These are phyloP conservation scores for Quadriops clusia DNA, from an alignment of 2,888 invertebrate species.

Conservation along the genomic window DNA sequence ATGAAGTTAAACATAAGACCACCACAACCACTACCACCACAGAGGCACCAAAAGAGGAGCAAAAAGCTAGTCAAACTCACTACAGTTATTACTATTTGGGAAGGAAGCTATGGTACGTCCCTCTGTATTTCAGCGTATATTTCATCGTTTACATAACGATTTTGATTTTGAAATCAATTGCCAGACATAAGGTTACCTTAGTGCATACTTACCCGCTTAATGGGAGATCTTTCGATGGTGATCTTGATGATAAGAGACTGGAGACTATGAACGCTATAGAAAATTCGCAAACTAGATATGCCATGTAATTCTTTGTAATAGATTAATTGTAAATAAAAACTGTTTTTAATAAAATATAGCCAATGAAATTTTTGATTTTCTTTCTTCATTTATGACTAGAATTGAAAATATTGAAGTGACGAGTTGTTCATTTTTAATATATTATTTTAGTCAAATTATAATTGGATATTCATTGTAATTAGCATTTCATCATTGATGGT, in stretches of 20 bases:
- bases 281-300: constrained; percentile 14
- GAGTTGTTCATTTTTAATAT: too few species aligned
- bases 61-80: constrained; percentile 45
- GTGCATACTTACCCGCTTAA: constrained; percentile 44
- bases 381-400: too few species aligned
- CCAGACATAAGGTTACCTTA: constrained; percentile 58
- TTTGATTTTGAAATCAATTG: constrained; percentile 57
- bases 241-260: constrained; percentile 10
- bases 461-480: too few species aligned
- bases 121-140: constrained; percentile 63
- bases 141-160: constrained; percentile 59
- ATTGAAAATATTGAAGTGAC: too few species aligned
- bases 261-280: constrained; percentile 13
- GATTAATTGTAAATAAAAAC: too few species aligned
- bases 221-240: too few species aligned
- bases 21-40: constrained; percentile 35
- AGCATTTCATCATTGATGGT: too few species aligned
- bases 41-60: constrained; percentile 40
- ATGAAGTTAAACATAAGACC: constrained; percentile 32
- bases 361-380: too few species aligned
- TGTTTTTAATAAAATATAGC: too few species aligned
- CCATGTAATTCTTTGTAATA: constrained; percentile 13
- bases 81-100: constrained; percentile 67
- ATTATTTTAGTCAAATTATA: too few species aligned
- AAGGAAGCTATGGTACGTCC: constrained; percentile 62